Percentiles rank a stretch among this genome's conserved stretches.
These are phyloP conservation scores for Porites evermanni DNA, from an alignment of 92 coral and sea anemone species.

Conservation along the genomic window DNA sequence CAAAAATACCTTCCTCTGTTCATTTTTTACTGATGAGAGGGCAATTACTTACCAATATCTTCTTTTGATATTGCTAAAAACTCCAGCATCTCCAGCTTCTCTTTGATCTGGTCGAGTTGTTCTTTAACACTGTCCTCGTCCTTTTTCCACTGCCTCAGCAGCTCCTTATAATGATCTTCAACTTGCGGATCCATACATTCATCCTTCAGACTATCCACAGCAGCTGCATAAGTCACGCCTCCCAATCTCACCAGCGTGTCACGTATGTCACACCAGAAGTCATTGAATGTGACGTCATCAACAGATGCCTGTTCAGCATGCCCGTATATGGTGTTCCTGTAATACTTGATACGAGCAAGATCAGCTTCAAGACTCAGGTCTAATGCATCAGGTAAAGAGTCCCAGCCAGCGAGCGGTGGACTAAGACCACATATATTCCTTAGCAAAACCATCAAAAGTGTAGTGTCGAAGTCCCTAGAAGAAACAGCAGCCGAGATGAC, in stretches of 20 bases:
- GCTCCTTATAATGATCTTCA: slow-evolving; percentile 30
- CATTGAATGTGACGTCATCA: slow-evolving; percentile 42
- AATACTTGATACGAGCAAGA: slow-evolving; percentile 47
- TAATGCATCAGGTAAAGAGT: slow-evolving; percentile 29
- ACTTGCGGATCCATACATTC: slow-evolving; percentile 54
- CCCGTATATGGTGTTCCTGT: slow-evolving; percentile 39
- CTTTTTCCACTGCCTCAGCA: slow-evolving; percentile 33
- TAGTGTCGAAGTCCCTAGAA: background rate
- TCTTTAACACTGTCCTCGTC: slow-evolving; percentile 24
- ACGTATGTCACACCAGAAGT: slow-evolving; percentile 50
- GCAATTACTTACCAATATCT: background rate
- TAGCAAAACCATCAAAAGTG: slow-evolving; percentile 9
- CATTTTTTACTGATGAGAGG: too few relatives aligned
- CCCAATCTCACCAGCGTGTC: slow-evolving; percentile 45
- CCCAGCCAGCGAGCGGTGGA: slow-evolving; percentile 53
- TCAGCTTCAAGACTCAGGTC: slow-evolving; percentile 52
- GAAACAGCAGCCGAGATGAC: background rate
- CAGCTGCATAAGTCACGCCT: slow-evolving; percentile 14
- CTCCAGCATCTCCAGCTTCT: background rate
- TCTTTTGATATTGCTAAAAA: background rate
- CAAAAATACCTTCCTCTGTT: too few relatives aligned
- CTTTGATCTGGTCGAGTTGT: background rate
- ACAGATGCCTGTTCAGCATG: slow-evolving; percentile 40
- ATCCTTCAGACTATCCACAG: slow-evolving; percentile 33
- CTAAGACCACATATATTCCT: slow-evolving; percentile 16